A percentile compares a stretch with the other conserved stretches of the same genome.
phyloP scores from a whole-genome alignment of 2,888 invertebrate genomes.

The Pollenia labialis region DNA sequence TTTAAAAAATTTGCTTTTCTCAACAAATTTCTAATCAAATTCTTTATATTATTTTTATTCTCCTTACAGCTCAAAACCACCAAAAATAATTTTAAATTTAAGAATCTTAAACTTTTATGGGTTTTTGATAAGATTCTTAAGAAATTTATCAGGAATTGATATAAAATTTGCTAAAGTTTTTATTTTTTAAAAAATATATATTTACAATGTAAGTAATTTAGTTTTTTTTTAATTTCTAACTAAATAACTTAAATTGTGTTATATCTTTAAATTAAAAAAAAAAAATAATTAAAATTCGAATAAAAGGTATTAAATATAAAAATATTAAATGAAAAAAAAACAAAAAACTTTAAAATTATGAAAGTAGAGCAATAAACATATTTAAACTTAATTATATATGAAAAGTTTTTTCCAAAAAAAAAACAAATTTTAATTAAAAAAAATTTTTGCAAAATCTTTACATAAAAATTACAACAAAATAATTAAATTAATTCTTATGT shows the following conservation, averaged over 20 bases:
- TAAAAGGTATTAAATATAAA: conserved; percentile 51
- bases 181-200: conserved; percentile 26
- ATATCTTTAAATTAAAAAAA: neutral
- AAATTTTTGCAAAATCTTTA: neutral
- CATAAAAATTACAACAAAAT: neutral
- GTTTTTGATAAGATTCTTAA: conserved; percentile 4
- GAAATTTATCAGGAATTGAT: conserved; percentile 60
- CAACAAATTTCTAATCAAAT: neutral
- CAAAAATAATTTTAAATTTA: conserved; percentile 10
- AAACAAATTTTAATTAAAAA: neutral
- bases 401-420: conserved; percentile 8
- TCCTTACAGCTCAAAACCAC: conserved; percentile 56
- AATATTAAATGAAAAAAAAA: neutral
- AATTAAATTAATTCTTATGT: conserved; percentile 14
- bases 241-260: neutral
- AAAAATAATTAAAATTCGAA: neutral
- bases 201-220: neutral
- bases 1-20: neutral
- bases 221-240: neutral
- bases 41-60: neutral
- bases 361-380: conserved; percentile 36
- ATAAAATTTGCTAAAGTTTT: conserved; percentile 50
- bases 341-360: neutral
- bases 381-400: conserved; percentile 7
- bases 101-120: neutral